These are phyloP conservation scores for Drosophila grimshawi DNA, from an alignment of 1,140 invertebrate species.

Conservation along the genomic window DNA sequence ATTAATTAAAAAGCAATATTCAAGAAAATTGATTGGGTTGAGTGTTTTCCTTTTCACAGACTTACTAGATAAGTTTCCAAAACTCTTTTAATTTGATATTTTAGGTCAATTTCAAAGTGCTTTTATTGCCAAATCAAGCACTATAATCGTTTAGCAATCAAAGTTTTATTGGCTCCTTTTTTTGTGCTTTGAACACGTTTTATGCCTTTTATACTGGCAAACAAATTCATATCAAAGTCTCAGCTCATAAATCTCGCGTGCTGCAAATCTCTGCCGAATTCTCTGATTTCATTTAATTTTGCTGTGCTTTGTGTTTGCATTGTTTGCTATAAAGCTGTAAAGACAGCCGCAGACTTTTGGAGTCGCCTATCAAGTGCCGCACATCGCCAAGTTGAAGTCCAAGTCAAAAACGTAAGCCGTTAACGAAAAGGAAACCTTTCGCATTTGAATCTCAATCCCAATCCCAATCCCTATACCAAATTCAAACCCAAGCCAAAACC, in stretches of 20 bases:
- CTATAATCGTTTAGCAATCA: conserved; percentile 23
- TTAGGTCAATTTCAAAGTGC: not conserved
- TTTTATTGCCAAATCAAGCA: conserved; percentile 31
- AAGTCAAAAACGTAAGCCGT: conserved; percentile 20
- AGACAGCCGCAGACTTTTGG: conserved; percentile 47
- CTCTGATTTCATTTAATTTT: conserved; percentile 55
- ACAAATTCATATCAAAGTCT: conserved; percentile 56
- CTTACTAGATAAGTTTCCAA: too few species aligned
- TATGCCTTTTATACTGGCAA: conserved; percentile 8
- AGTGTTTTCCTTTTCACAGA: too few species aligned
- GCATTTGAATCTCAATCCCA: conserved; percentile 61
- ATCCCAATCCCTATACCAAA: too few species aligned
- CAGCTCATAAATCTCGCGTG: conserved; percentile 78
- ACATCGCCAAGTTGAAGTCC: conserved; percentile 46
- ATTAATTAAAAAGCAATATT: too few species aligned
- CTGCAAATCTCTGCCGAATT: conserved; percentile 57
- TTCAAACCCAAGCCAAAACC: not conserved
- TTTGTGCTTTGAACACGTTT: conserved; percentile 10
- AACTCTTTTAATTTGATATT: too few species aligned
- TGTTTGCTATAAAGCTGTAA: conserved; percentile 60
- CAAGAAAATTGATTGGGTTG: too few species aligned
- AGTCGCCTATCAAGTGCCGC: conserved; percentile 62
- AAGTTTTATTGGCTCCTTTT: conserved; percentile 52
- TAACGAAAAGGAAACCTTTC: conserved; percentile 54
- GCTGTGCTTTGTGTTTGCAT: conserved; percentile 33